Evolutionary conservation across 2,113 vertebrate species (phyloP).

Genomic region (Zootoca vivipara): DNA sequence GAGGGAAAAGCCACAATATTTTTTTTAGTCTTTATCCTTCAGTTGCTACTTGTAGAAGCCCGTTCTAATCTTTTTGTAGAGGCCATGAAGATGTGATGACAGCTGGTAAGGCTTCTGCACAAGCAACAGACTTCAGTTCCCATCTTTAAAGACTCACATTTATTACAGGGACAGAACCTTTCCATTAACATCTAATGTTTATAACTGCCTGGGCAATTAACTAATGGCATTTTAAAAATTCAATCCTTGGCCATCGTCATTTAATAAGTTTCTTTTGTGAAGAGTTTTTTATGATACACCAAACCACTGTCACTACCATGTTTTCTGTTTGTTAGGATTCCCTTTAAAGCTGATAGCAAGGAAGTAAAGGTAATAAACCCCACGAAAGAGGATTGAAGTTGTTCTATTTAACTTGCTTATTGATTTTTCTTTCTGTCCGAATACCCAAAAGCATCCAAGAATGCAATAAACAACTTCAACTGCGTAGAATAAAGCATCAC

Average conservation of each 20-base stretch:
- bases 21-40: background rate
- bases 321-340: constrained; percentile 32
- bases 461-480: constrained; percentile 50
- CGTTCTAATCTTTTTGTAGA: background rate
- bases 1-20: background rate
- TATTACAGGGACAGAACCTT: background rate
- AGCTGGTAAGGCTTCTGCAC: background rate
- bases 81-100: background rate
- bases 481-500: constrained; percentile 15
- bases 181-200: background rate
- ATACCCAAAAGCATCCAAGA: constrained; percentile 41
- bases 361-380: constrained; percentile 29
- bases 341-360: constrained; percentile 34
- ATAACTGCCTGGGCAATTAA: constrained; percentile 31
- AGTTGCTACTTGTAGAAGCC: background rate
- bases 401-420: constrained; percentile 40
- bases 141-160: background rate
- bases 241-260: background rate
- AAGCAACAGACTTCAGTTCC: background rate
- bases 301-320: background rate
- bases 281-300: constrained; percentile 20
- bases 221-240: constrained; percentile 27
- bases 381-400: constrained; percentile 19
- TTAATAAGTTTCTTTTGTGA: constrained; percentile 37
- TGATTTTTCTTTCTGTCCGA: constrained; percentile 14